Percentiles rank a stretch among this genome's conserved stretches.
Evolutionary conservation across 2,888 invertebrate species (phyloP).

Genomic region (Caenorhabditis wallacei): DNA sequence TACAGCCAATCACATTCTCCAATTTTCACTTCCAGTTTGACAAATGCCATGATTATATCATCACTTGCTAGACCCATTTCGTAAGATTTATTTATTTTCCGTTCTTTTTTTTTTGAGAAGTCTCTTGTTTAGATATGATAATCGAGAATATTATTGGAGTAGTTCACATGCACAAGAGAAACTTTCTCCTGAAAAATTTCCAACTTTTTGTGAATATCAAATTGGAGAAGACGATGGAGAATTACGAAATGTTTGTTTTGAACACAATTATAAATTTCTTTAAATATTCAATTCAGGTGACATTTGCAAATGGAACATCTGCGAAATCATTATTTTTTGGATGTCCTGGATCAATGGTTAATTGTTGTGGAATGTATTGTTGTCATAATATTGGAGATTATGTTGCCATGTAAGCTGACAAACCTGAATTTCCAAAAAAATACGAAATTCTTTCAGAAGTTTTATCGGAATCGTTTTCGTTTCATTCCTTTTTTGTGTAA

Average conservation of each 20-base stretch:
- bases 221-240: constrained; percentile 49
- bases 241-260: constrained; percentile 43
- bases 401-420: constrained; percentile 24
- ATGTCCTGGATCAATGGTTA: constrained; percentile 46
- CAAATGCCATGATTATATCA: constrained; percentile 31
- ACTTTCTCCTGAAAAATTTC: constrained; percentile 31
- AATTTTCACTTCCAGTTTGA: constrained; percentile 34
- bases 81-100: constrained; percentile 18
- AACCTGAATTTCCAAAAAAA: not conserved
- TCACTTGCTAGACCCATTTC: constrained; percentile 45
- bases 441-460: not conserved
- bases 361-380: constrained; percentile 54
- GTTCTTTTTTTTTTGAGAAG: not conserved
- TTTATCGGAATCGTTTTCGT: not conserved
- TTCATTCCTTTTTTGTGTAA: too few species aligned
- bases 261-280: too few species aligned
- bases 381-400: constrained; percentile 44
- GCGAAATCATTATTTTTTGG: constrained; percentile 42
- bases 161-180: constrained; percentile 41
- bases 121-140: constrained; percentile 41
- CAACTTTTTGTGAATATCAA: constrained; percentile 45
- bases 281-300: constrained; percentile 31
- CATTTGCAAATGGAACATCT: constrained; percentile 39
- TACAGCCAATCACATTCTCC: constrained; percentile 28
- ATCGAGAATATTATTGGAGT: constrained; percentile 51